phyloP scores from a whole-genome alignment of 2,113 vertebrate genomes.

The Myotis brandtii region DNA sequence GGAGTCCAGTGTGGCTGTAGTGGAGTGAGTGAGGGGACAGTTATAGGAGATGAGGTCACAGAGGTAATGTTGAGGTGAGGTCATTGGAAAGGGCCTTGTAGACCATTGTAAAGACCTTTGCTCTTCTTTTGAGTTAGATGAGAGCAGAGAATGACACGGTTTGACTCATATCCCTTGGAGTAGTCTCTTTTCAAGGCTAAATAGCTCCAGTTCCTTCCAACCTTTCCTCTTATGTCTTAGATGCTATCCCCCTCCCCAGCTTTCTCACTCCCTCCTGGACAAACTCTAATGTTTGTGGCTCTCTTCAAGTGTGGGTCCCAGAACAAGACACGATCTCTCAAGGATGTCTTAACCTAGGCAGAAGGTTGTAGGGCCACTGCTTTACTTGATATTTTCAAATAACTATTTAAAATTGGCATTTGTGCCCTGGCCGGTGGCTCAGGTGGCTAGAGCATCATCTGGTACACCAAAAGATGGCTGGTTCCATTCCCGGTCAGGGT shows the following conservation, averaged over 20 bases:
- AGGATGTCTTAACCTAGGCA: background rate
- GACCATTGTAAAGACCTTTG: background rate
- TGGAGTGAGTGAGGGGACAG: background rate
- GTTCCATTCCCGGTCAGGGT: too few relatives aligned
- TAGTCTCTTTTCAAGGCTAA: background rate
- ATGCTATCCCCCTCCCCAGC: background rate
- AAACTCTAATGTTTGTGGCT: background rate
- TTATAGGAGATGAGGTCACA: background rate
- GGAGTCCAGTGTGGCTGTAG: background rate
- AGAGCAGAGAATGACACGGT: background rate
- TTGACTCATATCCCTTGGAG: background rate
- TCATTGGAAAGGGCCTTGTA: background rate
- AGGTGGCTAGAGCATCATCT: too few relatives aligned
- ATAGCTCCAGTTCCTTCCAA: background rate
- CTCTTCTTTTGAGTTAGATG: background rate
- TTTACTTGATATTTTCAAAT: background rate
- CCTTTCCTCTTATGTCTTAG: background rate
- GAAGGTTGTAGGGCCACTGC: background rate
- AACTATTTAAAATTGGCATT: background rate
- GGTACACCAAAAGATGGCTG: too few relatives aligned
- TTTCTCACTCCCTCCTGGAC: background rate
- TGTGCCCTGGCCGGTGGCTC: background rate
- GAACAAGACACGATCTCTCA: background rate
- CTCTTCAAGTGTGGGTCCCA: background rate
- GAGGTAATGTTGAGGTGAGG: background rate